These are phyloP conservation scores for Rapana venosa DNA, from an alignment of 2,888 invertebrate genomes.

Conservation along the genomic window DNA sequence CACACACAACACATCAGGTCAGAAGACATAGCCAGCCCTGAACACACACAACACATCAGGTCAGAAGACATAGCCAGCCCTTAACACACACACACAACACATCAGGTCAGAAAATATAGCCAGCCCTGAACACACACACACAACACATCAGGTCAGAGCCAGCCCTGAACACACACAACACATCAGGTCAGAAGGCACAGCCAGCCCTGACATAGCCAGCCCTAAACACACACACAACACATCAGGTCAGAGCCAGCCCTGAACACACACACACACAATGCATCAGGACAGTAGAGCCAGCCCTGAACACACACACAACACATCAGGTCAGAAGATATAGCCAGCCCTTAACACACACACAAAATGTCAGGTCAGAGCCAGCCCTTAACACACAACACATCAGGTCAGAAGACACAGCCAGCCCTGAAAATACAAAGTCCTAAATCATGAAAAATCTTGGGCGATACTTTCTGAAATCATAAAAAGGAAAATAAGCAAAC, in stretches of 20 bases:
- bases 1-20: not conserved
- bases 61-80: not conserved
- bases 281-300: not conserved
- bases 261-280: not conserved
- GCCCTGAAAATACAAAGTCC: not conserved
- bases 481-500: too few species aligned
- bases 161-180: not conserved
- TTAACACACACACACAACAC: conserved; percentile 6
- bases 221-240: not conserved
- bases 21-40: not conserved
- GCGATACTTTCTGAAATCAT: too few species aligned
- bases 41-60: not conserved
- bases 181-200: not conserved
- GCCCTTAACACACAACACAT: not conserved
- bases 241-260: not conserved
- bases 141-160: not conserved
- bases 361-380: not conserved
- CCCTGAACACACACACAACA: conserved; percentile 1
- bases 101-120: too few species aligned
- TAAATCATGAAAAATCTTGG: too few species aligned
- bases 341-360: not conserved
- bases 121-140: conserved; percentile 7
- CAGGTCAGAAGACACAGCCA: not conserved
- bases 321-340: too few species aligned
- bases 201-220: not conserved